Evolutionary conservation across 92 coral and sea anemone species (phyloP), one percentile per base, ranked within the genome.

Genomic region (Palythoa heliodiscus): DNA sequence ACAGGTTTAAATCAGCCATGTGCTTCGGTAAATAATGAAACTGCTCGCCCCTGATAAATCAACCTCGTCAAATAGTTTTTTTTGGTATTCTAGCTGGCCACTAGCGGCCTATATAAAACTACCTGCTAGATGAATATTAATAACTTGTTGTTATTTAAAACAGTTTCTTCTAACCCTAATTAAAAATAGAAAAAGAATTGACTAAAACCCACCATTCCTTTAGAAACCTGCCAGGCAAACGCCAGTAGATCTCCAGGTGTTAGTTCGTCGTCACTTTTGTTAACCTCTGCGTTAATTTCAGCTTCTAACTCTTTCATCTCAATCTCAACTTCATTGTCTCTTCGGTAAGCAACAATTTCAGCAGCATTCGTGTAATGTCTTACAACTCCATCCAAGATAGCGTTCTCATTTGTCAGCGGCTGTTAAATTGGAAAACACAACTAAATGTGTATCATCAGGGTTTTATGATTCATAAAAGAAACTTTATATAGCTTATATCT

Each of bases 221-320:
- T 89, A 38, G 90, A 75, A 10, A 93, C 92, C 85, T 93, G 97
- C 97, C 97, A 93, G 24, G 97, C 97, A 74, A 93, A 93, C 4
- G 97, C 97, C 83, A 93, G 88, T 67, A 93, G 61, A 82, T 93
- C 97, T 19, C 97, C 97, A 4, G 95, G 88, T 37, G 93, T 89
- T 38, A 90, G 75, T 20, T 77, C 20, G 35, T 70, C 87, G 0
- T 29, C 35, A 1, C 69, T 90, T 0, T 75, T 82, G 40, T 70
- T 88, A 9, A 66, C n/a, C 47, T 52, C 47, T 29, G 61, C 73
- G 22, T 82, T 71, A 69, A 12, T 29, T 7, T 79, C 84, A 20
- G 16, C 23, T 2, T 64, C 61, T 19, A 15, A 1, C 39, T 40
- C 15, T 29, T 29, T 29, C 47, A 79, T 11, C 61, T 11, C 58